Percentiles rank a stretch among this genome's conserved stretches.
Conservation (phyloP, 2,113 vertebrate genomes). For the Thermophis baileyi region DNA sequence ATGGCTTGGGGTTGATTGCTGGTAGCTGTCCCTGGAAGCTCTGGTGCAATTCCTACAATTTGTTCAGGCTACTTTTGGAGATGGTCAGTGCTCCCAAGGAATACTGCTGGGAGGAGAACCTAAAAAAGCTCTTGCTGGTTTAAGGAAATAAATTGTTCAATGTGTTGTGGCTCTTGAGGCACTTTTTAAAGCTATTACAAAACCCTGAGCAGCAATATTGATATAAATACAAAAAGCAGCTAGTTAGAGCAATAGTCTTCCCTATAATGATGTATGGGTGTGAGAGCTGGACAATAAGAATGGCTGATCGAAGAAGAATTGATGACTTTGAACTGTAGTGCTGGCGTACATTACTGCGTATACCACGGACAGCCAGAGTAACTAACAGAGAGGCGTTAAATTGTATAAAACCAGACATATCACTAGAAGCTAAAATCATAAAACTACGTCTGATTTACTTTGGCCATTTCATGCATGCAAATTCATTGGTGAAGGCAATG, state of each 20-base stretch:
- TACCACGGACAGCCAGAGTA: background rate
- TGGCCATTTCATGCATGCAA: background rate
- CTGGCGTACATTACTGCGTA: background rate
- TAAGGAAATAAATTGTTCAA: background rate
- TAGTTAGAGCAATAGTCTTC: background rate
- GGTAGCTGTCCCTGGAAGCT: background rate
- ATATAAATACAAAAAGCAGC: background rate
- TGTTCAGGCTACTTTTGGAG: background rate
- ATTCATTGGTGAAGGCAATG: background rate
- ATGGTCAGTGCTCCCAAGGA: background rate
- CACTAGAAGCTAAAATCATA: background rate
- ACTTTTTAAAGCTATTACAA: background rate
- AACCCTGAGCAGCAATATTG: background rate
- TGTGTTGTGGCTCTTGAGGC: background rate
- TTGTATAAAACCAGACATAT: background rate
- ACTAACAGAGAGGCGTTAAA: background rate
- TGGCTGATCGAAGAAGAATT: background rate
- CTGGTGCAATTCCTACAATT: background rate
- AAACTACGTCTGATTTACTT: background rate
- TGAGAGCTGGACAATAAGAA: background rate
- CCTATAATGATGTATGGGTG: background rate
- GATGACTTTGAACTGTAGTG: background rate
- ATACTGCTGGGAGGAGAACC: background rate
- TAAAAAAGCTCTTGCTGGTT: background rate
- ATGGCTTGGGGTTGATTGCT: background rate